Conservation (phyloP, 23 tunicate genomes). For the Pegea sp. region DNA sequence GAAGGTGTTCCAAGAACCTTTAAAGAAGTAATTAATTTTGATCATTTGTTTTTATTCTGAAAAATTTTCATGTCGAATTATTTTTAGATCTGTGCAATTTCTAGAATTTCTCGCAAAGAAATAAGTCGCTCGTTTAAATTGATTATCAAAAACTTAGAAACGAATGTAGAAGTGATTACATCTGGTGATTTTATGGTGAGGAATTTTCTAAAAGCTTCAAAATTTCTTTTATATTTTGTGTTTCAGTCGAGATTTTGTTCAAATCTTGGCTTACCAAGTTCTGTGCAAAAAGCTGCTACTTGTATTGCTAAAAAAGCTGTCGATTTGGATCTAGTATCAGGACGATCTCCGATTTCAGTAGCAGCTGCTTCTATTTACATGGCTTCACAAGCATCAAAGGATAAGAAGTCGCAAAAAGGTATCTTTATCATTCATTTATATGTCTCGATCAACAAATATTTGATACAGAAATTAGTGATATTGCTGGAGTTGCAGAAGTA, state of each 20-base stretch:
- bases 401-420: slow-evolving; percentile 65
- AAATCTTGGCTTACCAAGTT: slow-evolving; percentile 36
- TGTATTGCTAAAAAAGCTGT: slow-evolving; percentile 76
- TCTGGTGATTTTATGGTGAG: slow-evolving; percentile 90
- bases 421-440: background rate
- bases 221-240: background rate
- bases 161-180: slow-evolving; percentile 70
- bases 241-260: slow-evolving; percentile 81
- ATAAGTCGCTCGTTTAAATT: slow-evolving; percentile 86
- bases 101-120: slow-evolving; percentile 82
- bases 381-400: slow-evolving; percentile 94
- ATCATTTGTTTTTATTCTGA: too few species aligned
- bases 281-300: slow-evolving; percentile 76
- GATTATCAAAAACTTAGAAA: slow-evolving; percentile 84
- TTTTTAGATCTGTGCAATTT: slow-evolving; percentile 96
- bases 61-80: too few species aligned
- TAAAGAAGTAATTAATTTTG: slow-evolving; percentile 67
- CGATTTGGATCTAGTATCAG: slow-evolving; percentile 86
- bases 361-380: slow-evolving; percentile 99
- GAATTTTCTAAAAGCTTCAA: background rate
- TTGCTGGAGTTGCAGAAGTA: slow-evolving; percentile 97
- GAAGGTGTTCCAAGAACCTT: slow-evolving; percentile 94
- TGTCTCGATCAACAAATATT: background rate
- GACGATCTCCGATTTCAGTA: slow-evolving; percentile 83
- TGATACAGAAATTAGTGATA: slow-evolving; percentile 77